Evolutionary conservation across 2,888 invertebrate species (phyloP), one percentile per base, ranked within the genome.

Genomic region (Oeneis ivallda): DNA sequence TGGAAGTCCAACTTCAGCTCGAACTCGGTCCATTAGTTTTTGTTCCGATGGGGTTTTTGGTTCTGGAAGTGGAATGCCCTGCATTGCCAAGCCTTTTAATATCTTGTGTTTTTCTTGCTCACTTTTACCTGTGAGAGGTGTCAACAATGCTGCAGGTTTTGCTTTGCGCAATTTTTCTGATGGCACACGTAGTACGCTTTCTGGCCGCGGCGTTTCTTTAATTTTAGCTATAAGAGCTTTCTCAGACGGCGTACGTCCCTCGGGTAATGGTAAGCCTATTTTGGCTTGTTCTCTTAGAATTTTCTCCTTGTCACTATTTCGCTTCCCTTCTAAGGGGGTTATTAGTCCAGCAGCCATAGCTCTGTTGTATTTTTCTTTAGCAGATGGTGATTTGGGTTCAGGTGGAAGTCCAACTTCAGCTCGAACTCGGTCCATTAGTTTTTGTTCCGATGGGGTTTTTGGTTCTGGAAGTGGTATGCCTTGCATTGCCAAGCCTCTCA

Each of bases 261-360:
- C 62, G n/a, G 81, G 77, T 17, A 82, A 60, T 0, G 76, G 70
- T 13, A 80, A 34, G 0, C 76, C 79, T 39, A 69, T 62, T 68
- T 66, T 49, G 52, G 65, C 70, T 32, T 62, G 61, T 10, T 62
- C 62, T 41, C 59, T 49, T 2, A 69, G 58, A 26, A 70, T 70
- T 52, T 72, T 72, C 63, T 73, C 71, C 54, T 74, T 76, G 61
- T 74, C 69, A 15, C 71, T 66, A 3, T 70, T 63, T 2, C 76
- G 63, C 67, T 80, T 79, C 0, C 78, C 80, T 72, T 79, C 79
- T 54, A 82, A 67, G 0, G 82, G 82, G 9, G 72, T 72, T 0
- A 81, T 65, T 0, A 78, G 26, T 9, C 79, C 80, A 37, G 74
- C 72, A 0, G 75, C 76, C 59, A 72, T 62, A 8, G 80, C 80